phyloP scores from a whole-genome alignment of 2,888 invertebrate genomes.

The Venusia cambrica region DNA sequence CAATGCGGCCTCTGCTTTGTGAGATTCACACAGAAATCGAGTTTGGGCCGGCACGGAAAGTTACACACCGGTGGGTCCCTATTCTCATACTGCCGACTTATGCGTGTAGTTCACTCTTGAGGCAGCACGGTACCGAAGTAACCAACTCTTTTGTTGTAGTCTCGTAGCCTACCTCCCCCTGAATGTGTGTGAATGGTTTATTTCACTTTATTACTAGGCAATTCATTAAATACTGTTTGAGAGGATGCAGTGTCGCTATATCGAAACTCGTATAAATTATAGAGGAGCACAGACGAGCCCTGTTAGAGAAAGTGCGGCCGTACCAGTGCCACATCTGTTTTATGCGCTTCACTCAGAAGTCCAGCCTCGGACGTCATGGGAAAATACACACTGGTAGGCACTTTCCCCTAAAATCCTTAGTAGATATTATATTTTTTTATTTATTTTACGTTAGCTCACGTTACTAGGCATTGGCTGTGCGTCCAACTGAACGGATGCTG shows the following conservation, averaged over 20 bases:
- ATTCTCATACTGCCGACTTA: conserved; percentile 53
- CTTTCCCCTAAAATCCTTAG: conserved; percentile 78
- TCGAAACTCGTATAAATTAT: conserved; percentile 78
- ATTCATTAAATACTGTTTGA: conserved; percentile 54
- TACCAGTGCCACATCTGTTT: conserved; percentile 87
- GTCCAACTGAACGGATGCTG: conserved; percentile 61
- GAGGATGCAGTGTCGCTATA: conserved; percentile 71
- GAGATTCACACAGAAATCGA: conserved; percentile 85
- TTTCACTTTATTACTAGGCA: conserved; percentile 51
- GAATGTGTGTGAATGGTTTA: conserved; percentile 68
- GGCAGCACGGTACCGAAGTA: conserved; percentile 65
- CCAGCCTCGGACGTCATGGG: conserved; percentile 87
- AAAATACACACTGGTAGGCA: conserved; percentile 85
- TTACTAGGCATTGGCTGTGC: conserved; percentile 66
- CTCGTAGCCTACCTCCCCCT: conserved; percentile 71
- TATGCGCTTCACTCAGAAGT: conserved; percentile 88
- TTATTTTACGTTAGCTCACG: conserved; percentile 66
- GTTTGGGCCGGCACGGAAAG: conserved; percentile 85
- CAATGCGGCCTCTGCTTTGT: conserved; percentile 84
- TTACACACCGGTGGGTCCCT: conserved; percentile 81
- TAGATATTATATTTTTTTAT: conserved; percentile 58
- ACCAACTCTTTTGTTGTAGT: conserved; percentile 38
- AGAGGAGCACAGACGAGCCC: conserved; percentile 82
- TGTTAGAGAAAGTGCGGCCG: conserved; percentile 83
- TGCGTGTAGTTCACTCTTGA: conserved; percentile 62